Evolutionary conservation across 2,797 vertebrate genomes (phyloP).

Genomic region (Eremophila alpestris): DNA sequence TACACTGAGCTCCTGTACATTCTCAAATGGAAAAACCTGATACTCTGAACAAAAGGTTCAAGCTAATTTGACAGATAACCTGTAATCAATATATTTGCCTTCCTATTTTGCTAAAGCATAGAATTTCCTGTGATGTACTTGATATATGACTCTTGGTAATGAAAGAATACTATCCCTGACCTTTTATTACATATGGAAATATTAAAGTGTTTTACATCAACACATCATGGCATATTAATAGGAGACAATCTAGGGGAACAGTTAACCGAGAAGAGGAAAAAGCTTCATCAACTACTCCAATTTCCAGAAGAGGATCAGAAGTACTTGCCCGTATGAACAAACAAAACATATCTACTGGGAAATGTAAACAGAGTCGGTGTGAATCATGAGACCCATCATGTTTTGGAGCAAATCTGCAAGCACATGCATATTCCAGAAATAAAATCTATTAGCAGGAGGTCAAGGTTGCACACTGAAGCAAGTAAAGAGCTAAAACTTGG

Average conservation of each 20-base stretch:
- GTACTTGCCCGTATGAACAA: constrained; percentile 49
- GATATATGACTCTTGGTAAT: constrained; percentile 54
- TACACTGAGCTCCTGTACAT: not conserved
- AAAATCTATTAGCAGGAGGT: constrained; percentile 51
- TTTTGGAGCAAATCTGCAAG: constrained; percentile 43
- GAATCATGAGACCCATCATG: constrained; percentile 40
- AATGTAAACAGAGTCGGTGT: constrained; percentile 42
- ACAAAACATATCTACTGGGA: constrained; percentile 45
- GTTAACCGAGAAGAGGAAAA: constrained; percentile 40
- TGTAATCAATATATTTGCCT: constrained; percentile 56
- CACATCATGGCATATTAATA: constrained; percentile 54
- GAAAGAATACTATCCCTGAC: constrained; percentile 68
- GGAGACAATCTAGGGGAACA: constrained; percentile 46
- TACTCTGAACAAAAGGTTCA: not conserved
- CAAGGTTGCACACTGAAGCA: constrained; percentile 24
- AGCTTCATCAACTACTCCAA: constrained; percentile 44
- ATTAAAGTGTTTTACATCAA: constrained; percentile 69
- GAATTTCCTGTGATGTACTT: constrained; percentile 45
- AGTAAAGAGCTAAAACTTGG: constrained; percentile 1
- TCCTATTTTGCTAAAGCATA: constrained; percentile 40
- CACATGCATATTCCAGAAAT: constrained; percentile 44
- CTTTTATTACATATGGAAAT: constrained; percentile 68
- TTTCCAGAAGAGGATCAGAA: constrained; percentile 56
- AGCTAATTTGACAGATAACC: constrained; percentile 24
- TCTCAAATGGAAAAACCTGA: not conserved